phyloP scores from a whole-genome alignment of 2,797 vertebrate species.

The Cyclura pinguis region DNA sequence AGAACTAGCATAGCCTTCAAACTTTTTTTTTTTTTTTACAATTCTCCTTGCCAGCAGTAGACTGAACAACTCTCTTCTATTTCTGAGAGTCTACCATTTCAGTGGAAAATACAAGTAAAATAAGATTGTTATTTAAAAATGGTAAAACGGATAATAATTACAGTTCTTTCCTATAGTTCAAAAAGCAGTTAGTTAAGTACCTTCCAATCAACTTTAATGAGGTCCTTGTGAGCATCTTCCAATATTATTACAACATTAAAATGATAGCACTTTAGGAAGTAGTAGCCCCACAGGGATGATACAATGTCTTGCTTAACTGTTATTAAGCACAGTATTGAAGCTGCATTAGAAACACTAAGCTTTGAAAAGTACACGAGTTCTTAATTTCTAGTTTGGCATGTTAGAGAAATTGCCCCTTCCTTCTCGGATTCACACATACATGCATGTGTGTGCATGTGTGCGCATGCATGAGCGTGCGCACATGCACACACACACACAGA shows the following conservation, averaged over 20 bases:
- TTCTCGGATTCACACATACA: background rate
- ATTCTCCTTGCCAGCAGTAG: background rate
- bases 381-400: background rate
- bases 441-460: too few species aligned
- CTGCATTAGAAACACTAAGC: background rate
- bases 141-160: conserved; percentile 34
- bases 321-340: conserved; percentile 16
- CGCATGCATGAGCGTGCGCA: too few species aligned
- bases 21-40: background rate
- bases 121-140: conserved; percentile 29
- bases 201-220: conserved; percentile 37
- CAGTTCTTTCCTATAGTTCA: conserved; percentile 15
- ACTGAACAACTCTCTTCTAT: background rate
- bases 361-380: background rate
- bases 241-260: conserved; percentile 43
- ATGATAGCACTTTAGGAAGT: conserved; percentile 25
- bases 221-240: conserved; percentile 32
- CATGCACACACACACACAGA: background rate
- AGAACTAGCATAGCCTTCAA: background rate
- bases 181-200: conserved; percentile 16
- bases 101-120: conserved; percentile 21
- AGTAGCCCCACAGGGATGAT: conserved; percentile 3
- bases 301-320: conserved; percentile 19
- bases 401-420: background rate
- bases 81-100: background rate